These are phyloP conservation scores for Elegia similella DNA, from an alignment of 2,888 invertebrate species.

Conservation along the genomic window DNA sequence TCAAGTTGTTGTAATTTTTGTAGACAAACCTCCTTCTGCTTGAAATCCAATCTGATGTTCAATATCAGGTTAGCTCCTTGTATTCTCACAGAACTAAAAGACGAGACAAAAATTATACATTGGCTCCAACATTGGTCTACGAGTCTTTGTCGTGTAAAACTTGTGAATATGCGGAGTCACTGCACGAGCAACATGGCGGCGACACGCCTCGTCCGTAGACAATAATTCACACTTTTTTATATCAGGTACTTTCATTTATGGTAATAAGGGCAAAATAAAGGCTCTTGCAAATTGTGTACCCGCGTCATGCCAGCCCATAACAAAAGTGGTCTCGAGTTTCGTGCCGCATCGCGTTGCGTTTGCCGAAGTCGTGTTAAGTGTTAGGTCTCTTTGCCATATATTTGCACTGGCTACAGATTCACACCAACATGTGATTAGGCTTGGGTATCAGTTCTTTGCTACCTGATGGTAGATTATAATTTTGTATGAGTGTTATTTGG, in stretches of 20 bases:
- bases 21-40: too few relatives aligned
- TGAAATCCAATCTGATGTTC: too few relatives aligned
- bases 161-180: constrained; percentile 15
- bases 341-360: background rate
- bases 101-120: background rate
- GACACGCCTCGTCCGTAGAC: constrained; percentile 11
- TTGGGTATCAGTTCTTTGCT: too few relatives aligned
- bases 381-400: background rate
- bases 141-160: background rate
- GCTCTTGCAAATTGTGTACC: constrained; percentile 8
- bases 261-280: background rate
- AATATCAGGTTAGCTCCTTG: too few relatives aligned
- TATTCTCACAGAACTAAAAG: background rate
- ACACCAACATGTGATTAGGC: background rate
- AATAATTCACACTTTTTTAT: constrained; percentile 18
- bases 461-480: too few relatives aligned
- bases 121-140: constrained; percentile 11
- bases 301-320: background rate
- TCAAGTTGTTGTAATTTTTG: too few relatives aligned
- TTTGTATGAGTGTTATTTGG: too few relatives aligned
- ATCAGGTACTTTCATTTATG: constrained; percentile 10
- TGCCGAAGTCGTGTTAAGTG: background rate
- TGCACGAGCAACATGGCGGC: constrained; percentile 18
- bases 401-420: background rate
- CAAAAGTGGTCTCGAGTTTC: background rate